These are phyloP conservation scores for Pogonomyrmex californicus DNA, from an alignment of 1,140 invertebrate genomes.

Conservation along the genomic window DNA sequence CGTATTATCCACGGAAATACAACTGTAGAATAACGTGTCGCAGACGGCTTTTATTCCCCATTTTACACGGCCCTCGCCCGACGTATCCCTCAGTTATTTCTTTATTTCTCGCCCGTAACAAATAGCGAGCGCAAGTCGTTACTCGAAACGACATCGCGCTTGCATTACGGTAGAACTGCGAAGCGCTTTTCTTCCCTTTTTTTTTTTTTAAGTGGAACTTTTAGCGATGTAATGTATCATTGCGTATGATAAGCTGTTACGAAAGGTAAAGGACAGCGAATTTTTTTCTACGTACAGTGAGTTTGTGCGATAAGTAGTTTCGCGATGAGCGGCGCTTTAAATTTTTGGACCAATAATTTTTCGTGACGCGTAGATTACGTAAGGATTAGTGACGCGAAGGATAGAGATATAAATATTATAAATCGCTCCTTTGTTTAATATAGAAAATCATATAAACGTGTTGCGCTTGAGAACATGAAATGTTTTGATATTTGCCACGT, in stretches of 20 bases:
- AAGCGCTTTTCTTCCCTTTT: neutral
- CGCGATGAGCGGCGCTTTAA: neutral
- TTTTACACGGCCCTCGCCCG: constrained; percentile 21
- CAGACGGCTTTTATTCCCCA: constrained; percentile 58
- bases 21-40: constrained; percentile 57
- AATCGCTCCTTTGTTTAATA: neutral
- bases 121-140: constrained; percentile 50
- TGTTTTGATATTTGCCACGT: neutral
- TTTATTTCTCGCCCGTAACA: constrained; percentile 51
- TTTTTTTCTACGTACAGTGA: neutral
- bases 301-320: neutral
- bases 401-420: neutral
- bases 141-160: constrained; percentile 12
- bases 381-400: neutral
- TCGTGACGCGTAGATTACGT: neutral
- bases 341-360: neutral
- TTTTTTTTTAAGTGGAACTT: constrained; percentile 7
- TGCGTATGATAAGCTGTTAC: neutral
- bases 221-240: constrained; percentile 20
- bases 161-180: neutral
- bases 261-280: neutral
- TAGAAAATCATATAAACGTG: neutral
- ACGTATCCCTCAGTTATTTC: constrained; percentile 57
- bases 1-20: constrained; percentile 57
- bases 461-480: neutral